Evolutionary conservation across 1,140 invertebrate genomes (phyloP), one percentile per base, ranked within the genome.

Genomic region (Ceratina japonica): DNA sequence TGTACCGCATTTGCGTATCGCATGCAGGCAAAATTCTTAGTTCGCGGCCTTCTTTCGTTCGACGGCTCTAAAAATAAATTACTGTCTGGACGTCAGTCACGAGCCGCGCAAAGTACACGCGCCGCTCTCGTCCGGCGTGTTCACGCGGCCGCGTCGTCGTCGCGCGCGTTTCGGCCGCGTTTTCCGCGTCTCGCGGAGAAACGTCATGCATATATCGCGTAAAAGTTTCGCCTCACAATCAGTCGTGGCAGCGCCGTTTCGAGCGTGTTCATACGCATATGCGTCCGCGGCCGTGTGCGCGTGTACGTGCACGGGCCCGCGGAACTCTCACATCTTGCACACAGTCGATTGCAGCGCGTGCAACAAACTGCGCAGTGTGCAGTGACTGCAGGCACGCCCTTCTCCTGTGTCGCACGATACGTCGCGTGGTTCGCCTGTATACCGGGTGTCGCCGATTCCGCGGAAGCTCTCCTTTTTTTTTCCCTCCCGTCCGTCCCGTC

Each of bases 341-440:
- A 81, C 81, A 72, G 85, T 85, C 83, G 80, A 89, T 86, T 84
- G 87, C 82, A 89, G 81, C 89, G 90, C 90, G 89, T 91, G 90
- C 89, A 90, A 90, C 89, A 91, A 91, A 91, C 91, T 91, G 90
- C 91, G 90, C 90, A 91, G 91, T 91, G 90, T 86, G 81, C 85
- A 89, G 79, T 86, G 83, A 87, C 86, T 87, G 85, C 83, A 86
- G 91, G 86, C 91, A 92, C 91, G 90, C 91, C 91, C 91, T 92
- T 89, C 89, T 90, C 85, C 82, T 87, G 86, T 91, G 88, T 88
- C 88, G 87, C 88, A 89, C 83, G 91, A 89, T 90, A 89, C 65
- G 89, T 88, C 89, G 87, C 88, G 86, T 91, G 86, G 86, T 87
- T 77, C 73, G 81, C 76, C 83, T 63, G 78, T 37, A 73, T 86